Evolutionary conservation across 2,113 vertebrate species (phyloP).

Genomic region (Cavia aperea): DNA sequence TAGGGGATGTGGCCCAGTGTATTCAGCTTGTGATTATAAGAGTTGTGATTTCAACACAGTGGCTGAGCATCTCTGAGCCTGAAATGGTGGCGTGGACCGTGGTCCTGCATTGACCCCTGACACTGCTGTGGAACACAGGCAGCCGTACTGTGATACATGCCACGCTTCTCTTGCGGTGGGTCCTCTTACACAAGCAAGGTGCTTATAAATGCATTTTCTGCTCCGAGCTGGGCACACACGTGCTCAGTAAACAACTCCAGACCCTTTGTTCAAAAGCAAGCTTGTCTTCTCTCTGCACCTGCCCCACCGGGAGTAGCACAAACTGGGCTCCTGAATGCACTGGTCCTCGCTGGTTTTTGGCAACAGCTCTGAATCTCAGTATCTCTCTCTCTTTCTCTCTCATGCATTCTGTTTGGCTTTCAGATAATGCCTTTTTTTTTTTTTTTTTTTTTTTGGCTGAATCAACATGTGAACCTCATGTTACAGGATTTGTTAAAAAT

Average conservation of each 20-base stretch:
- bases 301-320: background rate
- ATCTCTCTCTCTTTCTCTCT: constrained; percentile 17
- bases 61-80: background rate
- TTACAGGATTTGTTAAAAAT: constrained; percentile 79
- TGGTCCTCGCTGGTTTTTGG: constrained; percentile 40
- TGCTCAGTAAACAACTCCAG: constrained; percentile 1
- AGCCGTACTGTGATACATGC: background rate
- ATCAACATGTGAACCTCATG: constrained; percentile 72
- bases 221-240: background rate
- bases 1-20: background rate
- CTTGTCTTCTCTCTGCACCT: background rate
- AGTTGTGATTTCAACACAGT: background rate
- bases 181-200: background rate
- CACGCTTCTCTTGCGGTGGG: background rate
- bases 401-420: constrained; percentile 45
- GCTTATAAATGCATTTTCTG: background rate
- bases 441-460: constrained; percentile 56
- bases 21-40: background rate
- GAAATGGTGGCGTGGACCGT: background rate
- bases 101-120: background rate
- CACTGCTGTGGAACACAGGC: background rate
- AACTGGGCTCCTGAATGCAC: background rate
- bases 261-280: background rate
- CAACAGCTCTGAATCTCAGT: background rate
- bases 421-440: constrained; percentile 49